Evolutionary conservation across 2,797 vertebrate species (phyloP).

Genomic region (Merluccius polli): DNA sequence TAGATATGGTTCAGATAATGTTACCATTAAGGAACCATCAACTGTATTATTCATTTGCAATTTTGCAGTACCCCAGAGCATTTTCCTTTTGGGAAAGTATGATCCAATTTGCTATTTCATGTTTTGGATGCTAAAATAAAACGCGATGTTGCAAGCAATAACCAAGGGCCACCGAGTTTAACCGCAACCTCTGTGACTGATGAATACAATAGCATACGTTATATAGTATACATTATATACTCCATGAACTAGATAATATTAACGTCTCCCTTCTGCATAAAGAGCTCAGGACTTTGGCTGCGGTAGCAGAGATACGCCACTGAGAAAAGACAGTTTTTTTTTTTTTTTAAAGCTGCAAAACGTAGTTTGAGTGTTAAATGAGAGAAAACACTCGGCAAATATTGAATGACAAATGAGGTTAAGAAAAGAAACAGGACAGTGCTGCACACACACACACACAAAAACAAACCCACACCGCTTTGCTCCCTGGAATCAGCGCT

Average conservation of each 20-base stretch:
- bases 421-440: neutral
- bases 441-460: neutral
- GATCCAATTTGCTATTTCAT: neutral
- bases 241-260: neutral
- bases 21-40: neutral
- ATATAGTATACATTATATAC: neutral
- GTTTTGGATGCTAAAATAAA: constrained; percentile 1
- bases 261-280: neutral
- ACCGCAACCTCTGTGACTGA: neutral
- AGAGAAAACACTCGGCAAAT: neutral
- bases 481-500: constrained; percentile 34
- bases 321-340: neutral
- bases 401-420: neutral
- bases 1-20: neutral
- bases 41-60: constrained; percentile 20
- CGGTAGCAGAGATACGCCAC: neutral
- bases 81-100: constrained; percentile 28
- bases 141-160: neutral
- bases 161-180: neutral
- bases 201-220: neutral
- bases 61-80: constrained; percentile 22
- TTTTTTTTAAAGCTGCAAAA: neutral
- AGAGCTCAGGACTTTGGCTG: neutral
- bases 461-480: neutral
- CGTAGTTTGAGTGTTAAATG: neutral